These are phyloP conservation scores for Astatotilapia flaviijosephi DNA, from an alignment of 2,113 vertebrate genomes.

Conservation along the genomic window DNA sequence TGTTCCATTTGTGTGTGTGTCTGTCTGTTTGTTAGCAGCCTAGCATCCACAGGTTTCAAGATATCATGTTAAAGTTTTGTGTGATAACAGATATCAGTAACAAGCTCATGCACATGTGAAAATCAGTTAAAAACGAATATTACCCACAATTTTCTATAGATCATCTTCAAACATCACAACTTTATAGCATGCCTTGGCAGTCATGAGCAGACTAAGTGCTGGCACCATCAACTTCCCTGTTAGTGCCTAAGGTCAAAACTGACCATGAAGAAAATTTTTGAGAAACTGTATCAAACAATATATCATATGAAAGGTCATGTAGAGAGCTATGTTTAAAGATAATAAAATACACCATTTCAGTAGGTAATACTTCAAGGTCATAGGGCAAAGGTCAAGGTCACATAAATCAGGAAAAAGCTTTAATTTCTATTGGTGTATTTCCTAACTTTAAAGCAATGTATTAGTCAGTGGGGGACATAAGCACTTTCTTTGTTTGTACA, in stretches of 20 bases:
- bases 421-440: neutral
- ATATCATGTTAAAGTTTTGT: neutral
- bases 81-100: neutral
- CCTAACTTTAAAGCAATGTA: neutral
- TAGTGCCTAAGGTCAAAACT: neutral
- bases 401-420: neutral
- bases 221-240: neutral
- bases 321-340: neutral
- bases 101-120: neutral
- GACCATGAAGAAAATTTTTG: neutral
- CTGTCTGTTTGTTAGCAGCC: neutral
- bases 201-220: neutral
- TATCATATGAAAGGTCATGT: neutral
- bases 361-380: neutral
- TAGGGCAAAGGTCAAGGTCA: rapidly evolving
- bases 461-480: neutral
- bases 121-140: rapidly evolving
- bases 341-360: neutral
- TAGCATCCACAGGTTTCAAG: neutral
- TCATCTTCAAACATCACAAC: neutral
- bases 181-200: neutral
- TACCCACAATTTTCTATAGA: neutral
- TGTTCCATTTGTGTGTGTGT: neutral
- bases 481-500: neutral
- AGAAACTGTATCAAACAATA: neutral